These are phyloP conservation scores for Crepidodera aurea DNA, from an alignment of 2,888 invertebrate genomes.

Conservation along the genomic window DNA sequence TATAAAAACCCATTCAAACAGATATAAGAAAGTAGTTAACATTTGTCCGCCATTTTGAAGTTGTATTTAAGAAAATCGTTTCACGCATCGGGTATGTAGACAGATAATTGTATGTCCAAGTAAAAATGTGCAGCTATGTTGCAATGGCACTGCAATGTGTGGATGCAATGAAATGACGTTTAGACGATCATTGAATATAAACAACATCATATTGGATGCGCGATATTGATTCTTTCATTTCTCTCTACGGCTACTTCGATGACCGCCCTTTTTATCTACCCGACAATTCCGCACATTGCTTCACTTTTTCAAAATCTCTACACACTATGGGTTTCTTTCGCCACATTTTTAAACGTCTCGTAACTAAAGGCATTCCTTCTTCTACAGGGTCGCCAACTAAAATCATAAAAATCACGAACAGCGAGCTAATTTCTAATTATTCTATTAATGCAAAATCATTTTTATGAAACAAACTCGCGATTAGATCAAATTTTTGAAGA, in stretches of 20 bases:
- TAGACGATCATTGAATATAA: conserved; percentile 47
- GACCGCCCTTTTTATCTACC: conserved; percentile 44
- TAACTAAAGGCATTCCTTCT: conserved; percentile 17
- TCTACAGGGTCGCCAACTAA: conserved; percentile 2
- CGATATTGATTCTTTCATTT: conserved; percentile 29
- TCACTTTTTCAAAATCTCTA: conserved; percentile 38
- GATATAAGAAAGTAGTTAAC: conserved; percentile 49
- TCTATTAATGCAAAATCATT: no score
- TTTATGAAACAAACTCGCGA: no score
- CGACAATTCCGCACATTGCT: conserved; percentile 41
- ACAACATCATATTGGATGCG: conserved; percentile 45
- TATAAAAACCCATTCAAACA: conserved; percentile 46
- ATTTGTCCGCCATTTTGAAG: conserved; percentile 51
- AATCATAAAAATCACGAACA: no score
- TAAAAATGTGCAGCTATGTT: conserved; percentile 53
- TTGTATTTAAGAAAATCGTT: conserved; percentile 52
- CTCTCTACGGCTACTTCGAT: conserved; percentile 41
- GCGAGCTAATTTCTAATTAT: no score
- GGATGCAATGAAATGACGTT: conserved; percentile 50
- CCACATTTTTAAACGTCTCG: conserved; percentile 30
- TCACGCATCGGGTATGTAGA: conserved; percentile 51
- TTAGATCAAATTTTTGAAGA: no score
- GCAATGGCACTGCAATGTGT: conserved; percentile 47
- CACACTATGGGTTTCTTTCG: conserved; percentile 26
- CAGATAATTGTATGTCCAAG: conserved; percentile 52